phyloP scores from a whole-genome alignment of 2,797 vertebrate genomes.

The Sebastes steindachneri region DNA sequence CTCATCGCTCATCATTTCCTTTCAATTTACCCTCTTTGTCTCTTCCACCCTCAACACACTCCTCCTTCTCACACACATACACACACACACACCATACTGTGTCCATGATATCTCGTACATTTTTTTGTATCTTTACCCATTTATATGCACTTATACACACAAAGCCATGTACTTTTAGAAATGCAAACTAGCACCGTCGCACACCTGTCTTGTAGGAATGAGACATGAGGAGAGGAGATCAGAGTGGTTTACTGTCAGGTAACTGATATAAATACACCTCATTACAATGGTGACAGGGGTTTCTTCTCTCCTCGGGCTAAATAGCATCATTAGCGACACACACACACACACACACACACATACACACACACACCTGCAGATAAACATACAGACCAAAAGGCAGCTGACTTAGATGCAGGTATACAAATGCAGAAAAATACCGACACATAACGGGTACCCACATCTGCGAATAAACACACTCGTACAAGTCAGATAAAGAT shows the following conservation, averaged over 20 bases:
- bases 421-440: constrained; percentile 14
- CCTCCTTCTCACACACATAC: constrained; percentile 11
- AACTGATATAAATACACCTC: constrained; percentile 81
- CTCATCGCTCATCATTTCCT: constrained; percentile 82
- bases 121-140: constrained; percentile 14
- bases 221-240: constrained; percentile 67
- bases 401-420: background rate
- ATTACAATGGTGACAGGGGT: constrained; percentile 80
- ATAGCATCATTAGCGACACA: constrained; percentile 77
- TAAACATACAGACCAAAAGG: background rate
- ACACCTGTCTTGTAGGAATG: constrained; percentile 58
- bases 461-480: constrained; percentile 10
- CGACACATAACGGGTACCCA: background rate
- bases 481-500: constrained; percentile 27
- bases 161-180: constrained; percentile 3
- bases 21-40: constrained; percentile 78
- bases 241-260: constrained; percentile 74
- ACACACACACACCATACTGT: constrained; percentile 20
- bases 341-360: constrained; percentile 22
- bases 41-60: constrained; percentile 61
- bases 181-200: constrained; percentile 17
- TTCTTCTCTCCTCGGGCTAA: constrained; percentile 76
- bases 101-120: constrained; percentile 3
- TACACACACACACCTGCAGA: constrained; percentile 11
- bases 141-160: background rate